Evolutionary conservation across 2,888 invertebrate species (phyloP), one percentile per base, ranked within the genome.

Genomic region (Tachina lurida): DNA sequence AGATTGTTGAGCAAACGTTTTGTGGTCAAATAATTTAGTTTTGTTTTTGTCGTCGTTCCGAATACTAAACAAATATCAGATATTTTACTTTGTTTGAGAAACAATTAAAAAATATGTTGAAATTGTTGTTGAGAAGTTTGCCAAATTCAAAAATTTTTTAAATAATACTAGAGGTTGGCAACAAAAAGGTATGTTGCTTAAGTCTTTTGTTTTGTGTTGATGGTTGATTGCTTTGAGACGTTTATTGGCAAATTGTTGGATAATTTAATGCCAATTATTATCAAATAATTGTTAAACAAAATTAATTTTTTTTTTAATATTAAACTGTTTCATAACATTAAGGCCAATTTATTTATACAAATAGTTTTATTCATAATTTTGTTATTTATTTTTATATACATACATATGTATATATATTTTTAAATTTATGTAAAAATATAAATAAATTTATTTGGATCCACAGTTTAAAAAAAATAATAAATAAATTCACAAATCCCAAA

Each of bases 181-280:
- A 47, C 15, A 17, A n/a, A 58, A 75, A 41, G 5, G 60, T 63
- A 17, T 47, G 60, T 45, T 70, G 31, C 54, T 63, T 43, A 45
- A 63, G 31, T 63, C 62, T 78, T 78, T 78, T 54, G 43, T 71
- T 71, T 43, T 15, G 9, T 2, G 5, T 10, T 41, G 0, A 31
- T 10, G n/a, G 4, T n/a, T 60, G 39, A 60, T 60, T 41, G 41
- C n/a, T 41, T 60, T 39, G 4, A 43, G 10, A 45, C 8, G n/a
- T 62, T 63, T 74, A 19, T 74, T 62, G 49, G 62, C 41, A 39
- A 62, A 52, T 52, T 73, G 13, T 8, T 63, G 13, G 9, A 31
- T 17, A 22, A 41, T 74, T 74, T 49, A 41, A 41, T 62, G 74
- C 74, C 62, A 74, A 52, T 63, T 52, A 71, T 22, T 56, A 10